phyloP scores from a whole-genome alignment of 2,888 invertebrate species.

The Pachliopta kotzebuea region DNA sequence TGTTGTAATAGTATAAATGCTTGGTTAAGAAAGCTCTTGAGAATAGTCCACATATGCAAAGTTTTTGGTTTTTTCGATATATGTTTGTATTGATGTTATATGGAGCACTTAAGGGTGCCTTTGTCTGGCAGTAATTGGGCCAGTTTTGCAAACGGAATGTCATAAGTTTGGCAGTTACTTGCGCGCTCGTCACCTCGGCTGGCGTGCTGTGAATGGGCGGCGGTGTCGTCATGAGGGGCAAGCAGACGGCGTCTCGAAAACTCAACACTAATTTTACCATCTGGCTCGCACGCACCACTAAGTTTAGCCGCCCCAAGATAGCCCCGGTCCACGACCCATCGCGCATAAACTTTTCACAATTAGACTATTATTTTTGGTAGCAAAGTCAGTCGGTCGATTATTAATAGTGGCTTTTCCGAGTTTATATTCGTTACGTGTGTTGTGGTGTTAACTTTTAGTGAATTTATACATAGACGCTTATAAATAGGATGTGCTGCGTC shows the following conservation, averaged over 20 bases:
- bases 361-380: conserved; percentile 82
- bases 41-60: too few species aligned
- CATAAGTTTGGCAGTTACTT: conserved; percentile 76
- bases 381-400: conserved; percentile 82
- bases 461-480: conserved; percentile 81
- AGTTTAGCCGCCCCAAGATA: conserved; percentile 82
- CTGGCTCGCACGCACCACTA: conserved; percentile 79
- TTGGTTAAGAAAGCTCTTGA: too few species aligned
- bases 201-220: conserved; percentile 66
- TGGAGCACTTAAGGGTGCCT: not conserved
- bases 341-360: conserved; percentile 81
- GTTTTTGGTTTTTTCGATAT: not conserved
- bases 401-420: conserved; percentile 82
- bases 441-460: conserved; percentile 81
- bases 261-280: conserved; percentile 78
- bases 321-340: conserved; percentile 81
- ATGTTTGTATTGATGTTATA: not conserved
- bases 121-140: conserved; percentile 51
- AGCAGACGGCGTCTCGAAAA: conserved; percentile 73
- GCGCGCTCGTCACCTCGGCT: conserved; percentile 55
- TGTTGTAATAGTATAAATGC: too few species aligned
- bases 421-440: conserved; percentile 81
- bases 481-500: conserved; percentile 81
- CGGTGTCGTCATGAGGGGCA: conserved; percentile 71
- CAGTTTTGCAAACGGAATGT: conserved; percentile 69